These are phyloP conservation scores for Vollenhovia emeryi DNA, from an alignment of 1,140 invertebrate species.

Conservation along the genomic window DNA sequence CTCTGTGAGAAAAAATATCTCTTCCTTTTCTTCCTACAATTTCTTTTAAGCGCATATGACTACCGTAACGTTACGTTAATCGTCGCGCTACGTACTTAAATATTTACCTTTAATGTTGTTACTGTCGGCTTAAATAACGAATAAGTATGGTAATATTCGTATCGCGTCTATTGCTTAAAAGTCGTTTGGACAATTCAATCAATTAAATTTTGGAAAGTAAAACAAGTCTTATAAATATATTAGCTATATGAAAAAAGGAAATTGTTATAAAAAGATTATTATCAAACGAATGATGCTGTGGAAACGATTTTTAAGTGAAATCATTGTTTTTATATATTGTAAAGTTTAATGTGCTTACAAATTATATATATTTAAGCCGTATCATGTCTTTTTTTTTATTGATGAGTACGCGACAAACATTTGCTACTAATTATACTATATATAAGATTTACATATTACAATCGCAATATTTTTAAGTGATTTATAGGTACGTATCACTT, in stretches of 20 bases:
- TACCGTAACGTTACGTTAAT: conserved; percentile 18
- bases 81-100: conserved; percentile 59
- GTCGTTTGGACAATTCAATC: conserved; percentile 52
- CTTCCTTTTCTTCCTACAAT: background rate
- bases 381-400: background rate
- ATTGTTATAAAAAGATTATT: background rate
- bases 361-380: conserved; percentile 20
- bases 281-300: conserved; percentile 3
- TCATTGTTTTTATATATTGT: conserved; percentile 54
- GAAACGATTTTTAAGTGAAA: conserved; percentile 36
- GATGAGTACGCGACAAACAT: background rate
- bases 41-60: background rate
- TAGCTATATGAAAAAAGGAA: background rate
- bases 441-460: conserved; percentile 7
- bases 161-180: conserved; percentile 47
- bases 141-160: conserved; percentile 27
- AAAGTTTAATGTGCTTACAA: conserved; percentile 45
- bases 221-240: conserved; percentile 13
- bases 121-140: conserved; percentile 46
- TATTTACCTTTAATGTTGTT: conserved; percentile 62
- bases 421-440: conserved; percentile 1
- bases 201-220: conserved; percentile 27
- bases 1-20: background rate
- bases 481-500: background rate
- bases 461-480: background rate